Evolutionary conservation across 2,113 vertebrate species (phyloP), one percentile per base, ranked within the genome.

Genomic region (Ophiodon elongatus): DNA sequence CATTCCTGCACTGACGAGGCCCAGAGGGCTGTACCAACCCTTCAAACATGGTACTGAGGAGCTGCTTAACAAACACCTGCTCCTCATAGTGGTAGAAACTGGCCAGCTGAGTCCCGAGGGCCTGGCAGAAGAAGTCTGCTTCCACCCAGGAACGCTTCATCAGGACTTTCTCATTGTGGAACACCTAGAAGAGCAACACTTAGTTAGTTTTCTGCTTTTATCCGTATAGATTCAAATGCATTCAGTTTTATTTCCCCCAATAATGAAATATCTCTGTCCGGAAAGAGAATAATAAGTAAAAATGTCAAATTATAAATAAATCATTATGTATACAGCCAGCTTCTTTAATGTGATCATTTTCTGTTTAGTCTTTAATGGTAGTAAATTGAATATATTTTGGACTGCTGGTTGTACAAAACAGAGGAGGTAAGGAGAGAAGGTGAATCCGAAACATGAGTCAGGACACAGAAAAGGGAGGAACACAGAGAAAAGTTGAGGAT

Each of bases 61-160:
- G 94, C 54, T 95, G 85, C 77, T 96, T 97, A 72, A 99, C 94
- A 94, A 98, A 99, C 29, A 86, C 86, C 89, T 99, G 97, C 92
- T 99, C 98, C 77, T 96, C 95, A 29, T 96, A 92, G 89, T 97
- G 96, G 81, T 94, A 95, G 90, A 99, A 99, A 85, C 98, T 98
- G 90, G 96, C 97, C 89, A 99, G 96, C 90, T 98, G 96, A 73
- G 96, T 96, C 73, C 97, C 97, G 57, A 99, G 97, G 85, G 96
- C 97, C 88, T 96, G 96, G 91, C 98, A 99, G 85, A 99, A 96
- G 0, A 91, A 93, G 92, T 99, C 97, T 5, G 98, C 97, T 90
- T 99, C 98, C 45, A 94, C 90, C 98, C 98, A 99, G 0, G 97
- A 96, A 88, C 98, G 97, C 86, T 96, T 97, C 95, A 96, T 97